A percentile compares a stretch with the other conserved stretches of the same genome.
Conservation (phyloP, 2,797 vertebrate species). For the Falco peregrinus region DNA sequence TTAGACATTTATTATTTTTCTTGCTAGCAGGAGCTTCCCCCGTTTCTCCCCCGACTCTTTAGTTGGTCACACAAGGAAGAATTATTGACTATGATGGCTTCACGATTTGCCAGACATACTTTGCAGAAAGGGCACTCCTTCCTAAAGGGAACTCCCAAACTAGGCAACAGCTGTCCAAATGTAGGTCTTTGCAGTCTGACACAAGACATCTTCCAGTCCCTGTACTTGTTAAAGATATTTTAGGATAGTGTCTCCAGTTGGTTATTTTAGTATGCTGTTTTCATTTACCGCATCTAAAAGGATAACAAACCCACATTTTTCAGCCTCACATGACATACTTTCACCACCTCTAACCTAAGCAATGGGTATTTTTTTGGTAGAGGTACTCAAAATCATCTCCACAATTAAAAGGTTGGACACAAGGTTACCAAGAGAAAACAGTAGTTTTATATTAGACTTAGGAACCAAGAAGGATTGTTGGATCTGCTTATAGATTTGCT, state of each 20-base stretch:
- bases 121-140: not conserved
- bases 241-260: not conserved
- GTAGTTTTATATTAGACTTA: not conserved
- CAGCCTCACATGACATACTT: not conserved
- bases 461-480: not conserved
- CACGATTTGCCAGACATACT: not conserved
- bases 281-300: not conserved
- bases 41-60: not conserved
- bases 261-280: not conserved
- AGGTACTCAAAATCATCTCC: not conserved
- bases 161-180: not conserved
- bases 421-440: not conserved
- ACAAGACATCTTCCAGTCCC: not conserved
- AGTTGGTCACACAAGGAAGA: not conserved
- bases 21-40: not conserved
- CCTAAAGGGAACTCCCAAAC: not conserved
- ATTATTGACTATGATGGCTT: not conserved
- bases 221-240: not conserved
- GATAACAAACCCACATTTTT: not conserved
- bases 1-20: not conserved
- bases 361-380: not conserved
- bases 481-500: not conserved
- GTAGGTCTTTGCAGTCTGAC: not conserved
- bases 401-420: not conserved
- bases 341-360: not conserved